These are phyloP conservation scores for Dexiosoma caninum DNA, from an alignment of 2,888 invertebrate species.

Conservation along the genomic window DNA sequence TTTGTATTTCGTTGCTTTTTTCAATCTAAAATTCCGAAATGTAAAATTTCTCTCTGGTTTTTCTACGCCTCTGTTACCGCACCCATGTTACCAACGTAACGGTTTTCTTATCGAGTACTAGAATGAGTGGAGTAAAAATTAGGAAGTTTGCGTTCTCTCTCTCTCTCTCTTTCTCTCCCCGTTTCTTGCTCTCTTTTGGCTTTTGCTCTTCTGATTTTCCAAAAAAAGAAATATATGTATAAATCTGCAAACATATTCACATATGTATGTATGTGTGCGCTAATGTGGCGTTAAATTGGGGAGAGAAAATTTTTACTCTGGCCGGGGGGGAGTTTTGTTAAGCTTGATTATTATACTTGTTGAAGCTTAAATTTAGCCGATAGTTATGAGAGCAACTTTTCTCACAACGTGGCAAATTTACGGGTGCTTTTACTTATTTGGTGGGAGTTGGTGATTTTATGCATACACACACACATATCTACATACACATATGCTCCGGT, in stretches of 20 bases:
- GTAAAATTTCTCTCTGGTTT: neutral
- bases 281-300: neutral
- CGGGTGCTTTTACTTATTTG: neutral
- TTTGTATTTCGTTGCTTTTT: too few species aligned
- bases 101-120: slow-evolving; percentile 24
- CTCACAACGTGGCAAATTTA: slow-evolving; percentile 54
- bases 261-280: too few species aligned
- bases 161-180: neutral
- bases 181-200: neutral
- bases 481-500: neutral
- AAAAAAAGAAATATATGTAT: too few species aligned
- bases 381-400: neutral
- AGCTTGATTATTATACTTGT: slow-evolving; percentile 29
- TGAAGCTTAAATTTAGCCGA: slow-evolving; percentile 23
- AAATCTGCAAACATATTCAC: too few species aligned
- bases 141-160: neutral
- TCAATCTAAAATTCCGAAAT: neutral
- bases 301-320: neutral
- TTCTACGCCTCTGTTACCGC: slow-evolving; percentile 51
- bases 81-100: slow-evolving; percentile 57
- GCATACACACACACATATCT: neutral
- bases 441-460: neutral
- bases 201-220: neutral
- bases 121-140: slow-evolving; percentile 16
- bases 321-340: neutral